Evolutionary conservation across 2,797 vertebrate genomes (phyloP).

Genomic region (Tarsius wallacei): DNA sequence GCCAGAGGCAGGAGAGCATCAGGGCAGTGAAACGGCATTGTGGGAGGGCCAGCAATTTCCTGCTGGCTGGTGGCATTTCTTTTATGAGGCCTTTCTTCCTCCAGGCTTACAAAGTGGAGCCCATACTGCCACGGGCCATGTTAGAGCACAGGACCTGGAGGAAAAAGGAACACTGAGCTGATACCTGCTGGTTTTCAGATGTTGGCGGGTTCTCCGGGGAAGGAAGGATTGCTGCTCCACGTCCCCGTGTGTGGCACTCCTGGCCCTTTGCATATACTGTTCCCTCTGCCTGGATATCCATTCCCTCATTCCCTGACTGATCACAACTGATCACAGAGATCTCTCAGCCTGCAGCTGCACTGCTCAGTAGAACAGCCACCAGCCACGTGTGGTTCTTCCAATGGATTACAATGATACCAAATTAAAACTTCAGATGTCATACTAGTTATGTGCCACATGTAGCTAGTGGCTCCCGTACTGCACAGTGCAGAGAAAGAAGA

Average conservation of each 20-base stretch:
- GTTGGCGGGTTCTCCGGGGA: rapidly evolving
- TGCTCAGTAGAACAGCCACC: neutral
- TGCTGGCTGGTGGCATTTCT: neutral
- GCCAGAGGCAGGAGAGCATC: neutral
- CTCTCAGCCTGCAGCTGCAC: neutral
- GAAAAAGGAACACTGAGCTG: neutral
- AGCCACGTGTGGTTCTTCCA: neutral
- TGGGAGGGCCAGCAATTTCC: neutral
- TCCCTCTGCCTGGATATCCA: neutral
- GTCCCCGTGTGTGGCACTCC: neutral
- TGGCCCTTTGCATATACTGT: rapidly evolving
- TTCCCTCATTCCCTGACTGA: neutral
- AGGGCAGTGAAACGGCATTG: neutral
- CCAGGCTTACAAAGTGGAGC: neutral
- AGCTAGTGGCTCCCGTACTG: rapidly evolving
- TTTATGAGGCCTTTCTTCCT: neutral
- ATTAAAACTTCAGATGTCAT: neutral
- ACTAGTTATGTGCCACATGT: rapidly evolving
- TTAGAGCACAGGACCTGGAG: neutral
- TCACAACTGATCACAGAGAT: rapidly evolving
- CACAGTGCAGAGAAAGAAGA: neutral
- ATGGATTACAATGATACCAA: neutral
- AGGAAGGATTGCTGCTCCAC: rapidly evolving
- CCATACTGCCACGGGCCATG: neutral
- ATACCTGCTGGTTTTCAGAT: neutral